Evolutionary conservation across 2,888 invertebrate species (phyloP).

Genomic region (Leptinotarsa tumamoca): DNA sequence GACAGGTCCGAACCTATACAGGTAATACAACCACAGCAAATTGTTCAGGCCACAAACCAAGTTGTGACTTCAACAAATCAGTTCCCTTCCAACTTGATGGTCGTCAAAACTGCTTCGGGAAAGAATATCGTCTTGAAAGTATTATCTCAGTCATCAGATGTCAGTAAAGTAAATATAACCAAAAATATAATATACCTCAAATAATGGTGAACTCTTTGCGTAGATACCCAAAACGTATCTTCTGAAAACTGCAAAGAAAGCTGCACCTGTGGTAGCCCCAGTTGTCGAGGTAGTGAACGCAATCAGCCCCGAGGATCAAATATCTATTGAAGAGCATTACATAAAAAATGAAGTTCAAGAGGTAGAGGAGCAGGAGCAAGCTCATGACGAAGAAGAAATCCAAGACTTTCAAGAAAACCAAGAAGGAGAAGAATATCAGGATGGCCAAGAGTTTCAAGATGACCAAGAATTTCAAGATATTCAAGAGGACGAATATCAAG

Average conservation of each 20-base stretch:
- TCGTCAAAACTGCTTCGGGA: constrained; percentile 65
- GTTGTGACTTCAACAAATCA: constrained; percentile 44
- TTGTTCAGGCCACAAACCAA: constrained; percentile 23
- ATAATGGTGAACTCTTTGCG: background rate
- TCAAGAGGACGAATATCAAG: constrained; percentile 22
- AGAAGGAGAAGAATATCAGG: constrained; percentile 9
- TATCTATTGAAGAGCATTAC: constrained; percentile 44
- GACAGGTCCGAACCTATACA: constrained; percentile 48
- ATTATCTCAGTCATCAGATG: constrained; percentile 58
- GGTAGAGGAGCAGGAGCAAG: constrained; percentile 50
- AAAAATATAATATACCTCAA: background rate
- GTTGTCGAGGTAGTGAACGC: constrained; percentile 38
- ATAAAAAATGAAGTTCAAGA: constrained; percentile 40
- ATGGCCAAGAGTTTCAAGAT: background rate
- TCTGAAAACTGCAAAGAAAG: constrained; percentile 55
- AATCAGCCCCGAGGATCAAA: constrained; percentile 40
- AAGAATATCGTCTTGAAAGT: constrained; percentile 65
- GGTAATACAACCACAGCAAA: constrained; percentile 49
- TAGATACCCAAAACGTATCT: constrained; percentile 56
- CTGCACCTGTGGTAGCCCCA: constrained; percentile 36
- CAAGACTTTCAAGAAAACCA: constrained; percentile 39
- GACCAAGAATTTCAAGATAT: constrained; percentile 17
- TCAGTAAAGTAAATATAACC: constrained; percentile 1
- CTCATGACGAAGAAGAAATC: constrained; percentile 31
- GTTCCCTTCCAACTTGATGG: constrained; percentile 62